Evolutionary conservation across 1,140 invertebrate genomes (phyloP), one percentile per base, ranked within the genome.

Genomic region (Euura saliciscinereae): DNA sequence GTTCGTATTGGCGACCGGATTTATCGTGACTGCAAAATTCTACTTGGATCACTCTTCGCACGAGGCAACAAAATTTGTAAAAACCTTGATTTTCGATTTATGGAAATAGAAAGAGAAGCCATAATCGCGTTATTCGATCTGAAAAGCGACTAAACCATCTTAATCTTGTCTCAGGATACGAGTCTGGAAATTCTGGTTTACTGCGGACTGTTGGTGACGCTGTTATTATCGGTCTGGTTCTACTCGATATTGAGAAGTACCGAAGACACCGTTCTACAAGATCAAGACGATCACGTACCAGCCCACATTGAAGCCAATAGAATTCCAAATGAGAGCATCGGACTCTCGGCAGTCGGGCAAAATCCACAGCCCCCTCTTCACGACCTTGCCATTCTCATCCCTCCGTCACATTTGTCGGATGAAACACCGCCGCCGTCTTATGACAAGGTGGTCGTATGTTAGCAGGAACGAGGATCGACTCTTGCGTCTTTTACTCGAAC

Each of bases 391-490:
- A 90, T 92, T 69, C 85, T 92, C 68, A 89, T 92, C 77, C 91
- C 91, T 8, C 87, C 88, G 66, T 84, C 87, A 42, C 76, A 83
- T 73, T 74, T 80, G 4, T 77, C 85, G 51, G 82, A 88, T 10
- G 89, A 90, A 76, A 88, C 89, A 7, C 91, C 91, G 3, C 91
- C 91, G n/a, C 91, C 91, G 44, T 90, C 91, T 71, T 92, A 92
- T 80, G 90, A 90, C 66, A 90, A 90, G 76, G 89, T 90, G n/a
- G 46, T n/a, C 11, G 46, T 51, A n/a, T n/a, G n/a, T 51, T 51
- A 51, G n/a, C 28, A 28, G 46, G n/a, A 28, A 28, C 1, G 28
- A 28, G 28, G 28, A 28, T 28, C 28, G 28, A 28, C 28, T 28
- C 28, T 28, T 28, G 28, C 28, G 28, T 28, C 11, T 51, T 51